phyloP scores from a whole-genome alignment of 2,113 vertebrate species.

The Charina bottae region DNA sequence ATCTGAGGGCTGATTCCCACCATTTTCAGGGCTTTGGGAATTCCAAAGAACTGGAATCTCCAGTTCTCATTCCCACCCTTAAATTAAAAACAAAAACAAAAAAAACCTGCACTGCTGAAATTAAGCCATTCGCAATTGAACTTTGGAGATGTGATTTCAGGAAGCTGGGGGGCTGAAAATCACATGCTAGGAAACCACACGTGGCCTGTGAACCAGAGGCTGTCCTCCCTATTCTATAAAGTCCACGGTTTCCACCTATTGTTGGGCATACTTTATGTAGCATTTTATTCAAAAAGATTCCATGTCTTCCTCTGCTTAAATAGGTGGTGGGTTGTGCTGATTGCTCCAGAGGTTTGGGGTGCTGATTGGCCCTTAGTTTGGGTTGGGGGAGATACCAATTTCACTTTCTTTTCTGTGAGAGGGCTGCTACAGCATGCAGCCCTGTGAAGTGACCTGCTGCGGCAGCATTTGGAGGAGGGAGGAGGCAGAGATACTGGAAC shows the following conservation, averaged over 20 bases:
- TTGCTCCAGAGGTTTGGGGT: neutral
- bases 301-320: neutral
- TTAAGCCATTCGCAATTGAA: neutral
- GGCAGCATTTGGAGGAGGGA: neutral
- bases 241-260: neutral
- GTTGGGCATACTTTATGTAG: neutral
- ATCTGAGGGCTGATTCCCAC: neutral
- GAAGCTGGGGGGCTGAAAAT: neutral
- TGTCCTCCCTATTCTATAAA: neutral
- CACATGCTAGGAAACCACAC: neutral
- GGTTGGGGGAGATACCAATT: neutral
- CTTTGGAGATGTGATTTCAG: neutral
- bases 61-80: neutral
- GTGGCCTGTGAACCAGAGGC: neutral
- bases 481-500: neutral
- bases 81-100: neutral
- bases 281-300: neutral
- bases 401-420: neutral
- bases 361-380: neutral
- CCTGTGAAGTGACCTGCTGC: neutral
- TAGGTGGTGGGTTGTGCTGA: neutral
- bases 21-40: neutral
- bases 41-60: neutral
- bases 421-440: neutral
- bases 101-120: neutral